Base-by-base conservation (phyloP, 2,113 vertebrate species). In the Candoia aspera region DNA sequence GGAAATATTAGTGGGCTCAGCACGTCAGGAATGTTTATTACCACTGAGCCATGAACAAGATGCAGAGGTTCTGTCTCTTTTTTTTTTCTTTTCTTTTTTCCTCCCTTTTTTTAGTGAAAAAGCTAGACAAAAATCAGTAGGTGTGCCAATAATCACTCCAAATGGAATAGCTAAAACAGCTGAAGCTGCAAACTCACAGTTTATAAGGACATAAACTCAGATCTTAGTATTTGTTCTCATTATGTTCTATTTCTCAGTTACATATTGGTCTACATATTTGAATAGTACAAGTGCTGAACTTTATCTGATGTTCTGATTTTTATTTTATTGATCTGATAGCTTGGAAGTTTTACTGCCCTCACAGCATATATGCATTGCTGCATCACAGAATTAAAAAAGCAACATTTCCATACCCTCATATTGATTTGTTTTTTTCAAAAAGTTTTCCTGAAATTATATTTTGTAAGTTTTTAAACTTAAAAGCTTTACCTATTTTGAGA, bases 81-180 rank as follows among this genome's bases (percentile, higher is more conserved):
- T 60, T n/a, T 8, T 62, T 55, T 29, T 15, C 19, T 55, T 33
- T 33, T 57, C 11, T 57, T 57, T 9, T 92, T 88, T 92, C 64
- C 46, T 11, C 21, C 3, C 2, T 37, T 58, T 24, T 83, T 79
- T 83, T 23, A 91, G 92, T 24, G 54, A n/a, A 60, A 87, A 94
- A 60, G 95, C 59, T 58, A 95, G 92, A 62, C 54, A 87, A 94
- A 90, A 94, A 90, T 85, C 95, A 91, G 94, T 83, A 60, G 93
- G 93, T 91, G 87, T 13, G 26, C 73, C 42, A 91, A 26, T 37
- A 84, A n/a, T 92, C 84, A 17, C 0, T 53, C 88, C 59, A 23
- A 88, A 89, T 12, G 26, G 23, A 37, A 79, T 83, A 84, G 12
- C 79, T 59, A 3, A n/a, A 95, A 92, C 87, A 10, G 26, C 64